Evolutionary conservation across 2,888 invertebrate species (phyloP), one percentile per base, ranked within the genome.

Genomic region (Xylocampa areola): DNA sequence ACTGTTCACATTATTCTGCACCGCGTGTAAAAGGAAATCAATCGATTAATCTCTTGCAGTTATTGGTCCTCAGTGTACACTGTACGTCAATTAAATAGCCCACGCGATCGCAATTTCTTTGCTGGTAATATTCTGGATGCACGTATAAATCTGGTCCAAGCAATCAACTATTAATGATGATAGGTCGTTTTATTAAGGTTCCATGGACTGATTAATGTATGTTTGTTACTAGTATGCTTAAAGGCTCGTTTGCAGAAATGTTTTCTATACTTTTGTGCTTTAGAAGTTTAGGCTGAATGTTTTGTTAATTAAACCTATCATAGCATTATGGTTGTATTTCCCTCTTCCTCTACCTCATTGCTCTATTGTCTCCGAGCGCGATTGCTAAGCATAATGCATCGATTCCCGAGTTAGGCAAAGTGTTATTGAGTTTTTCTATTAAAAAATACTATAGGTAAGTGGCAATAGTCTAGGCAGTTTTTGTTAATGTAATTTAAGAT

Each of bases 11-110:
- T 61, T 37, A 45, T 36, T 72, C 27, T 58, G 40, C 39, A 52
- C 23, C 13, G 25, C 23, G 10, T 54, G 43, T 57, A 51, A 47
- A 59, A 63, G 35, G 35, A 50, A 77, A 72, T 70, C 73, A 73
- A 79, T 79, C 64, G 67, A 60, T 74, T 79, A 72, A 76, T 80
- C 77, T 73, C 45, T 64, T 64, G 65, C 73, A 77, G 64, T 77
- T 75, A 79, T 77, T 49, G 73, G 69, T 68, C 79, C 70, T 47
- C 45, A 40, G 80, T 60, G 80, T 73, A 59, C 66, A 73, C 64
- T 80, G 59, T 72, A 68, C 25, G 73, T 68, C 81, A 69, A 67
- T 77, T 74, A 73, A 73, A 74, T 41, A 36, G 43, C 50, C 50
- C 55, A 67, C 60, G 53, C 30, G 50, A 27, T 43, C 40, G 37